Conservation (phyloP, 2,888 invertebrate genomes). For the Apamea monoglypha region DNA sequence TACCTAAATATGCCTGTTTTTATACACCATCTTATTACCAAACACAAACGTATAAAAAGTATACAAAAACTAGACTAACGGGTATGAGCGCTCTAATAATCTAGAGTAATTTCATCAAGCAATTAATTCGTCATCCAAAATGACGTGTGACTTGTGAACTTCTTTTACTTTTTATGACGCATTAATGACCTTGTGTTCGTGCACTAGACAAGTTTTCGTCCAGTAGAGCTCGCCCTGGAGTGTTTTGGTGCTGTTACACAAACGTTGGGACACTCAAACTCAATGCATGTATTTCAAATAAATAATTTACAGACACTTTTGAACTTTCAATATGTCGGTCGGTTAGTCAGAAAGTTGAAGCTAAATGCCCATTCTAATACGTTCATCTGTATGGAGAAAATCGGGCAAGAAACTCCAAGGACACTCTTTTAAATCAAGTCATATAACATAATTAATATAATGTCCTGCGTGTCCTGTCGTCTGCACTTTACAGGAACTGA, state of each 20-base stretch:
- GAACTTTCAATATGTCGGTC: too few relatives aligned
- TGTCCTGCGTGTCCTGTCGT: not conserved
- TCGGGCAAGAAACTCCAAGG: too few relatives aligned
- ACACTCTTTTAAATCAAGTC: too few relatives aligned
- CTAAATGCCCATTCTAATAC: too few relatives aligned
- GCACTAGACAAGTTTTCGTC: not conserved
- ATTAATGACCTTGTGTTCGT: not conserved
- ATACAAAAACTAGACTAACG: conserved; percentile 27
- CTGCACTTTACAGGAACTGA: not conserved
- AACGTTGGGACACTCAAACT: not conserved
- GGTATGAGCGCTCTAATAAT: conserved; percentile 21
- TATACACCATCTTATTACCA: conserved; percentile 2
- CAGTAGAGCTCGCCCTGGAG: not conserved
- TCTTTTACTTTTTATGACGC: not conserved
- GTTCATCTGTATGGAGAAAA: too few relatives aligned
- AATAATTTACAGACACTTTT: too few relatives aligned
- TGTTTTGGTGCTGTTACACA: not conserved
- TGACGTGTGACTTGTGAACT: conserved; percentile 18
- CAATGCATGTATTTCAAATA: too few relatives aligned
- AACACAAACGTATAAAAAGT: not conserved
- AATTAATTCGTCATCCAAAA: conserved; percentile 16
- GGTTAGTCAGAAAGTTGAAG: too few relatives aligned
- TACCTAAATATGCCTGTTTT: not conserved
- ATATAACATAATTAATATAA: too few relatives aligned
- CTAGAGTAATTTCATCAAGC: conserved; percentile 25